phyloP scores from a whole-genome alignment of 2,888 invertebrate genomes.

The Blera fallax region DNA sequence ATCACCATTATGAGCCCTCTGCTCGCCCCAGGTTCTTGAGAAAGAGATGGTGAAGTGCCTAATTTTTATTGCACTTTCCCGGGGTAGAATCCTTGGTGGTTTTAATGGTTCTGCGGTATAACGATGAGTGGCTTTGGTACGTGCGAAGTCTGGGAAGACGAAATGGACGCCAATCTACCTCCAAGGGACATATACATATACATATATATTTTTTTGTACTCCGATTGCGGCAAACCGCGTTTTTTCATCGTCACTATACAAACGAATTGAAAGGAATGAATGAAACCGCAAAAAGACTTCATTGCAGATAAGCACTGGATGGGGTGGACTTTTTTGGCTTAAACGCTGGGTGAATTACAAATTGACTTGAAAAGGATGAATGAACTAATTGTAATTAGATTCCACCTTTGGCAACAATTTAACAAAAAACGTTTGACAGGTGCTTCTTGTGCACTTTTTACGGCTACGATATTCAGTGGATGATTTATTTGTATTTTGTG shows the following conservation, averaged over 20 bases:
- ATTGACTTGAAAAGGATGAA: slow-evolving; percentile 48
- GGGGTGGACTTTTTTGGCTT: not conserved
- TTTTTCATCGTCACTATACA: slow-evolving; percentile 47
- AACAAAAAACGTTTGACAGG: slow-evolving; percentile 24
- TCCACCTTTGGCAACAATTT: slow-evolving; percentile 35
- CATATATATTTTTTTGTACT: slow-evolving; percentile 48
- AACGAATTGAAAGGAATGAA: slow-evolving; percentile 64
- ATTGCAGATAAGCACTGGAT: slow-evolving; percentile 39
- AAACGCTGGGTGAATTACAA: slow-evolving; percentile 60
- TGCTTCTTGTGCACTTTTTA: slow-evolving; percentile 8
- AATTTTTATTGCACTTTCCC: slow-evolving; percentile 58
- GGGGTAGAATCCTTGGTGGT: slow-evolving; percentile 13
- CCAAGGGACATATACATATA: slow-evolving; percentile 44
- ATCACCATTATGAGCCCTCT: slow-evolving; percentile 7
- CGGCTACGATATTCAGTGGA: not conserved
- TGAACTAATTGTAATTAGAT: slow-evolving; percentile 68
- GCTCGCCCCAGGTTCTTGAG: not conserved
- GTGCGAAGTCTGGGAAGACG: slow-evolving; percentile 47
- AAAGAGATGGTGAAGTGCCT: slow-evolving; percentile 21
- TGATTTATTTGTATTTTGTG: not conserved
- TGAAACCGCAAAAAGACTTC: slow-evolving; percentile 26
- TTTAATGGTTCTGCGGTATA: slow-evolving; percentile 51
- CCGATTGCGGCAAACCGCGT: slow-evolving; percentile 75
- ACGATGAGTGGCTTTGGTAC: slow-evolving; percentile 50
- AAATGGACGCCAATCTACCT: slow-evolving; percentile 43